Percentiles rank a stretch among this genome's conserved stretches.
These are phyloP conservation scores for Apogon talboti DNA, from an alignment of 2,797 vertebrate species.

Conservation along the genomic window DNA sequence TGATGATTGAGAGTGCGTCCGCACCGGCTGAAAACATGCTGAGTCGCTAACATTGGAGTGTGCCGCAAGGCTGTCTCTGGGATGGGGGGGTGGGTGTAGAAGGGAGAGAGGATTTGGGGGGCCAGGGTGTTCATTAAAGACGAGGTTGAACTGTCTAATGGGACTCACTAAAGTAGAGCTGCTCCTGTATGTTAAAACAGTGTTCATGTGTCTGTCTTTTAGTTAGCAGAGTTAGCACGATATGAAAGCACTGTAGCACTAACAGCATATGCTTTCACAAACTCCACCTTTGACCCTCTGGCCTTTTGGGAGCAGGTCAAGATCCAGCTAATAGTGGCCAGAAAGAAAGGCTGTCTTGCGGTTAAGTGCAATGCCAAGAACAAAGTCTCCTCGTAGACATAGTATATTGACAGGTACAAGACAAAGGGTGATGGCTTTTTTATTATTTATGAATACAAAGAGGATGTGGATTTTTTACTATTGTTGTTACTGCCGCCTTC, in stretches of 20 bases:
- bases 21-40: constrained; percentile 87
- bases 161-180: constrained; percentile 61
- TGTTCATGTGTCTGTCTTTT: constrained; percentile 26
- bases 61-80: constrained; percentile 74
- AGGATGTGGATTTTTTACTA: constrained; percentile 77
- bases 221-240: constrained; percentile 25
- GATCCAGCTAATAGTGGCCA: constrained; percentile 70
- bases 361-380: constrained; percentile 83
- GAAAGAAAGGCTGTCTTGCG: constrained; percentile 70
- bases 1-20: constrained; percentile 90
- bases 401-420: constrained; percentile 80
- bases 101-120: constrained; percentile 50
- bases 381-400: constrained; percentile 68
- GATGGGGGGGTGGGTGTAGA: constrained; percentile 57
- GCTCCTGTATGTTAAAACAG: constrained; percentile 53
- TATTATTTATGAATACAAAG: constrained; percentile 84
- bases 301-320: constrained; percentile 71
- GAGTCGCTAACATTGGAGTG: constrained; percentile 84
- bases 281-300: constrained; percentile 71
- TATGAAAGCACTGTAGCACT: constrained; percentile 50
- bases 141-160: constrained; percentile 73
- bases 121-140: constrained; percentile 65
- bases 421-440: constrained; percentile 76
- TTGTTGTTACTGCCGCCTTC: constrained; percentile 74
- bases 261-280: constrained; percentile 64